phyloP scores from a whole-genome alignment of 2,888 invertebrate genomes.

The Polydrusus cervinus region DNA sequence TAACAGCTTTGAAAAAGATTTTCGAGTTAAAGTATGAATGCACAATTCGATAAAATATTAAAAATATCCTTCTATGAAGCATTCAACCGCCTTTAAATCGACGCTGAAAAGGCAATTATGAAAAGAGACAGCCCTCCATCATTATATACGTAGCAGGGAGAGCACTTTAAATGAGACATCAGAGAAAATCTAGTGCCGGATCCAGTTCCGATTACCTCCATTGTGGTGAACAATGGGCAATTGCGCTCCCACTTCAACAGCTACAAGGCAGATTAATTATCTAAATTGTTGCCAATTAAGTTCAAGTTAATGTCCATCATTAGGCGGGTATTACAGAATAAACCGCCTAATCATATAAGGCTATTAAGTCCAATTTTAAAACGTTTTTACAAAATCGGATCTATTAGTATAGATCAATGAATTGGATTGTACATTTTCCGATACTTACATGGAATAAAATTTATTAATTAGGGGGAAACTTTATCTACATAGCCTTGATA shows the following conservation, averaged over 20 bases:
- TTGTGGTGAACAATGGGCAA: slow-evolving; percentile 72
- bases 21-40: slow-evolving; percentile 16
- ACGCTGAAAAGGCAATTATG: slow-evolving; percentile 65
- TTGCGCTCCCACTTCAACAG: slow-evolving; percentile 70
- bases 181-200: slow-evolving; percentile 68
- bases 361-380: slow-evolving; percentile 45
- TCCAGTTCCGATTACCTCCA: slow-evolving; percentile 71
- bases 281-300: slow-evolving; percentile 76
- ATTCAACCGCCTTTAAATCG: slow-evolving; percentile 58
- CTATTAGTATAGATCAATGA: not conserved
- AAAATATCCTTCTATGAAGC: slow-evolving; percentile 49
- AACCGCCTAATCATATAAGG: slow-evolving; percentile 54
- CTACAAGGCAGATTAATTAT: slow-evolving; percentile 72
- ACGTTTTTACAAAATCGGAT: slow-evolving; percentile 31
- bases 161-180: slow-evolving; percentile 66
- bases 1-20: slow-evolving; percentile 9
- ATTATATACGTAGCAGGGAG: slow-evolving; percentile 55
- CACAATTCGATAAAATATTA: slow-evolving; percentile 43
- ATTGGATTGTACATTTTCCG: not conserved
- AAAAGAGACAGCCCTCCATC: slow-evolving; percentile 64
- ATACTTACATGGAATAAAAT: no score
- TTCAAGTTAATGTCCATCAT: slow-evolving; percentile 72
- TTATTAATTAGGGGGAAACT: no score
- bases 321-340: slow-evolving; percentile 64
- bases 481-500: no score